A percentile compares a stretch with the other conserved stretches of the same genome.
Conservation (phyloP, 2,797 vertebrate species). For the Oceanodroma leucorhoa region DNA sequence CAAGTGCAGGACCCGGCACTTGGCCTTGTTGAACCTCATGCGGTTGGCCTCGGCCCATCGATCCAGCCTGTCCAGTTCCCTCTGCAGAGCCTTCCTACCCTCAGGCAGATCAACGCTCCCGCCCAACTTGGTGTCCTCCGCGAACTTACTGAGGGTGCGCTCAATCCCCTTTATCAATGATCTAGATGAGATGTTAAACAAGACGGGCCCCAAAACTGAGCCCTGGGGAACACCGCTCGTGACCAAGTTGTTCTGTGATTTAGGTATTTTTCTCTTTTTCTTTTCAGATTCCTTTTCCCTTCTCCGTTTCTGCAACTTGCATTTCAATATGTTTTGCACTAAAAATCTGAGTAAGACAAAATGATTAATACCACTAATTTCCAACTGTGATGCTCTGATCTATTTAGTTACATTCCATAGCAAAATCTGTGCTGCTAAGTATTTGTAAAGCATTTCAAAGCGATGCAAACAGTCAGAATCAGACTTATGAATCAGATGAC, state of each 20-base stretch:
- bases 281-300: slow-evolving; percentile 85
- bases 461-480: neutral
- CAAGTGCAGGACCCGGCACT: too few species aligned
- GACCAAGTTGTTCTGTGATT: neutral
- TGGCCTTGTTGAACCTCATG: too few species aligned
- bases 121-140: too few species aligned
- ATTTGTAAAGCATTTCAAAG: neutral
- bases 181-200: too few species aligned
- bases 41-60: too few species aligned
- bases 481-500: neutral
- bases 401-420: neutral
- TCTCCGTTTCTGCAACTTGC: slow-evolving; percentile 83
- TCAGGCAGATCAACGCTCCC: too few species aligned
- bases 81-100: too few species aligned
- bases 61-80: too few species aligned
- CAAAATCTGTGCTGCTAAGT: neutral
- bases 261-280: slow-evolving; percentile 82
- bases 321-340: slow-evolving; percentile 86
- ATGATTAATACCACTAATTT: neutral
- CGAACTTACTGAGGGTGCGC: too few species aligned
- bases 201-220: too few species aligned
- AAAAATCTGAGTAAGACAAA: slow-evolving; percentile 75
- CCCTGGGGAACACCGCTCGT: too few species aligned
- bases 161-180: too few species aligned
- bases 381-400: neutral